Conservation (phyloP, 2,797 vertebrate genomes). For the Mormyrops attenuatus region DNA sequence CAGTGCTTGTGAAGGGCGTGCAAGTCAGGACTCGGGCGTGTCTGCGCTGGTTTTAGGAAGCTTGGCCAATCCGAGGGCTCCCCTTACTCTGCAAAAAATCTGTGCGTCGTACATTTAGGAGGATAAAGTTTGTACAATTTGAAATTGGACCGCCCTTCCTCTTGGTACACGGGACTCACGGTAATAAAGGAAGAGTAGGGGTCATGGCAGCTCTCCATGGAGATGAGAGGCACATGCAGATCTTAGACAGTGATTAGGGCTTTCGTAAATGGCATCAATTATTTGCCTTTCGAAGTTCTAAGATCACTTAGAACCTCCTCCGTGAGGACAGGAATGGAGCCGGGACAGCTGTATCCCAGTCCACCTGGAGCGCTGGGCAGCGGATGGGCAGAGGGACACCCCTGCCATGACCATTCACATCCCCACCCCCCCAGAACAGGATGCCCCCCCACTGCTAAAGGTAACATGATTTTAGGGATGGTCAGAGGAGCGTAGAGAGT, state of each 20-base stretch:
- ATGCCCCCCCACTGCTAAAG: slow-evolving; percentile 63
- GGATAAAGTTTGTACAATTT: background rate
- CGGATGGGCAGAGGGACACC: background rate
- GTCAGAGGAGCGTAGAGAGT: slow-evolving; percentile 69
- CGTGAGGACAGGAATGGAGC: background rate
- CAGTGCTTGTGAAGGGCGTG: background rate
- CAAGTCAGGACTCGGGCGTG: background rate
- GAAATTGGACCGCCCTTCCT: background rate
- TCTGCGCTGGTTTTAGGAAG: background rate
- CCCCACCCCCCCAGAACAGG: slow-evolving; percentile 55
- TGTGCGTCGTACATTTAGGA: background rate
- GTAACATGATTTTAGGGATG: slow-evolving; percentile 75
- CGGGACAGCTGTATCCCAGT: background rate
- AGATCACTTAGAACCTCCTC: background rate
- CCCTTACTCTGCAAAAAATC: background rate
- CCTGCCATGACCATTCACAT: background rate
- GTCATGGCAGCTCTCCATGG: background rate
- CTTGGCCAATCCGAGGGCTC: background rate
- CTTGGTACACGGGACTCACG: background rate
- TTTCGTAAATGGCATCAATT: background rate
- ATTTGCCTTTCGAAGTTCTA: background rate
- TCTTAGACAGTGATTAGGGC: background rate
- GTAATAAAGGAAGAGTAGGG: background rate
- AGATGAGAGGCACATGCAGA: background rate
- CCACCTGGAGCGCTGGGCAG: background rate